These are phyloP conservation scores for Mixornis gularis DNA, from an alignment of 2,113 vertebrate genomes.

Conservation along the genomic window DNA sequence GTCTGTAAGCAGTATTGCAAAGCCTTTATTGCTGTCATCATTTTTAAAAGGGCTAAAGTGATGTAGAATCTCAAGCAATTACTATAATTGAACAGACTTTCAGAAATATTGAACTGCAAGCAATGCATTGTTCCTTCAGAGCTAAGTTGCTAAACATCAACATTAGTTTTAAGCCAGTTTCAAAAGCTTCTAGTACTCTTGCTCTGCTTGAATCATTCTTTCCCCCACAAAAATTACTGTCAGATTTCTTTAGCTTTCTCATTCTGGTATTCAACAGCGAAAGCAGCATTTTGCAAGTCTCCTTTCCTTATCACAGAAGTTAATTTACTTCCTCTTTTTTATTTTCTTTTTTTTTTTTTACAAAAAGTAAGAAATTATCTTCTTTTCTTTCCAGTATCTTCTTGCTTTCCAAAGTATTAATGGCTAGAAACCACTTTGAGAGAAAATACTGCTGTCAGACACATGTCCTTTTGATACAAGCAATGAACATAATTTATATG, in stretches of 20 bases:
- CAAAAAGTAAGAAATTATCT: neutral
- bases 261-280: neutral
- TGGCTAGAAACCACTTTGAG: neutral
- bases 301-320: neutral
- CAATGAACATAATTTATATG: neutral
- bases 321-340: neutral
- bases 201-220: neutral
- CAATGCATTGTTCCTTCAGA: neutral
- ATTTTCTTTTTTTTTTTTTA: neutral
- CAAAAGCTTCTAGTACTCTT: neutral
- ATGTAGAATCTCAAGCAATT: neutral
- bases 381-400: neutral
- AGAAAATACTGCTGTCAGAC: neutral
- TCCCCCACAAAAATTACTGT: neutral
- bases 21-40: neutral
- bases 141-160: neutral
- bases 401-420: neutral
- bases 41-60: neutral
- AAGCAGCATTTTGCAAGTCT: neutral
- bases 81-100: neutral
- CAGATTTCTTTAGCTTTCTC: neutral
- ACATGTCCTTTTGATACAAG: neutral
- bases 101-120: neutral
- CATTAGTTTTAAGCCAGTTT: neutral
- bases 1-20: neutral